phyloP scores from a whole-genome alignment of 2,113 vertebrate species.

The Hippopotamus amphibius region DNA sequence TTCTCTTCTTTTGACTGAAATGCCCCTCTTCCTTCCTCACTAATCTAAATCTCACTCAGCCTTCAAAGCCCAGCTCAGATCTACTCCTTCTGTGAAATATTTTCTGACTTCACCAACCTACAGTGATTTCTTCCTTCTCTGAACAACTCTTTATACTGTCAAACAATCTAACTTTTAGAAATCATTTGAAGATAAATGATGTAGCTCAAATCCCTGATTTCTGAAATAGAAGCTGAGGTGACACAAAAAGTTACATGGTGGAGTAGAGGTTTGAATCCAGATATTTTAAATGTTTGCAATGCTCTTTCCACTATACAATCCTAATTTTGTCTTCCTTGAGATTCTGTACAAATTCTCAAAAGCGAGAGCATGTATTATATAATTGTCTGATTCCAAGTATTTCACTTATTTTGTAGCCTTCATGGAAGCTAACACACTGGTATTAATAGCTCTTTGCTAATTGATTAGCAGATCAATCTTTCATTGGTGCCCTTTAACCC shows the following conservation, averaged over 20 bases:
- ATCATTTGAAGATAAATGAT: not conserved
- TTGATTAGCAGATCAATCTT: not conserved
- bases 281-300: not conserved
- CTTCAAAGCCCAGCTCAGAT: slow-evolving; percentile 21
- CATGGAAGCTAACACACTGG: not conserved
- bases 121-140: slow-evolving; percentile 15
- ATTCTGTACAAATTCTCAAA: slow-evolving; percentile 2
- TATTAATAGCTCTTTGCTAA: not conserved
- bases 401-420: slow-evolving; percentile 16
- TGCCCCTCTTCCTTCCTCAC: not conserved
- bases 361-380: slow-evolving; percentile 4
- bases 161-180: slow-evolving; percentile 26
- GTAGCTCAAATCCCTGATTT: slow-evolving; percentile 13
- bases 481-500: not conserved
- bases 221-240: not conserved
- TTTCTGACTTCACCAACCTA: not conserved
- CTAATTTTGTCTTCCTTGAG: slow-evolving; percentile 42
- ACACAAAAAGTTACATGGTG: not conserved
- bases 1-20: slow-evolving; percentile 43
- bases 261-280: not conserved
- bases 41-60: not conserved
- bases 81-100: not conserved
- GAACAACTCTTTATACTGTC: slow-evolving; percentile 27
- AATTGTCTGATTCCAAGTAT: slow-evolving; percentile 22
- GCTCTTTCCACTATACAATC: not conserved